Base-by-base conservation (phyloP, 2,797 vertebrate species). In the Microctenopoma steveboyesi region DNA sequence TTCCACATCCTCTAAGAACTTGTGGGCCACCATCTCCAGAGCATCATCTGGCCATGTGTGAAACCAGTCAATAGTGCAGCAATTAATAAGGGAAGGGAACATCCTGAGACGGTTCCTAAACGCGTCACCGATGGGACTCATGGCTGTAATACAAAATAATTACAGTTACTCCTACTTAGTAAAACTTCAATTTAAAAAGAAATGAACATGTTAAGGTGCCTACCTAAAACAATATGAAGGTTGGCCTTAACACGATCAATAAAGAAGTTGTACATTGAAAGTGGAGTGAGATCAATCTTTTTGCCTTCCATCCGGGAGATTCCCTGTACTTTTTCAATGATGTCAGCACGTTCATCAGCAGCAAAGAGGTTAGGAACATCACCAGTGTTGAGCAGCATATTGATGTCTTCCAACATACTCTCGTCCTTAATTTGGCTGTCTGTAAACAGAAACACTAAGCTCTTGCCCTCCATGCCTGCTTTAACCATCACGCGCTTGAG, bases 21-120 rank as follows among this genome's bases (percentile, higher is more conserved):
- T 97, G 85, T 96, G 91, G 64, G 97, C 97, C 69, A 99, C 97
- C 95, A 98, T 94, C 88, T 99, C 96, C 70, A 99, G 91, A 56
- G 97, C 97, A 70, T 99, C 97, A 1, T 91, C 92, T 45, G 97
- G 97, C 97, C 97, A 99, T 7, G 92, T 89, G 54, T 96, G 95
- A 91, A 98, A 99, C 97, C 97, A 99, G 67, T 98, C 96, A 64
- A 99, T 98, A 18, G 97, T 98, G 80, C 97, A 99, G 88, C 97
- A 98, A 87, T 98, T 99, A 85, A 98, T 97, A 46, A 99, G 91
- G 0, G 97, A 98, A 4, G 97, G 97, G 82, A 98, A 98, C 96
- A 98, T 97, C 50, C 96, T 90, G 9, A 99, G 90, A 27, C 95
- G 95, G 85, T 96, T 98, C 74, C 97, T 93, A 86, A 99, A 98